These are phyloP conservation scores for Chionis minor DNA, from an alignment of 2,113 vertebrate genomes.

Conservation along the genomic window DNA sequence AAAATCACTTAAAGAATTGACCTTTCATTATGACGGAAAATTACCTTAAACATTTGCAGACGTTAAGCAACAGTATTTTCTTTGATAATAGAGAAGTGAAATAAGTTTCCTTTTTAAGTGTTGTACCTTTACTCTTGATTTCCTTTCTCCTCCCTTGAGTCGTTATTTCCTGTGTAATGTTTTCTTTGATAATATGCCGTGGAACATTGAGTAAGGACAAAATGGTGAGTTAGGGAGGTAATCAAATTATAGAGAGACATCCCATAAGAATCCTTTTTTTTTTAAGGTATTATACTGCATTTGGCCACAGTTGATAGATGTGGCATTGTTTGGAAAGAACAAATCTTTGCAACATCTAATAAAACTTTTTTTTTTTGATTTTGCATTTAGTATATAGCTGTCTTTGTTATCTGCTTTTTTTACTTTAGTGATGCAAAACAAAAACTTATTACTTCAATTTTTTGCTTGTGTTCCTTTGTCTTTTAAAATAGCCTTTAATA, in stretches of 20 bases:
- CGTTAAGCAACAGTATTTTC: not conserved
- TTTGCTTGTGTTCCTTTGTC: not conserved
- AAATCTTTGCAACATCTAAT: not conserved
- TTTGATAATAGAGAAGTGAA: slow-evolving; percentile 23
- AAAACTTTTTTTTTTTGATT: not conserved
- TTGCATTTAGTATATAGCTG: not conserved
- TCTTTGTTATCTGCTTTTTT: not conserved
- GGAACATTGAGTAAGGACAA: slow-evolving; percentile 6
- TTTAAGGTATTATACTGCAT: not conserved
- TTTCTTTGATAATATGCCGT: slow-evolving; percentile 31
- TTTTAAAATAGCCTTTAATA: not conserved
- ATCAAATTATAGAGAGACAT: not conserved
- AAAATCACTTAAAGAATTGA: not conserved
- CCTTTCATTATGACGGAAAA: slow-evolving; percentile 31
- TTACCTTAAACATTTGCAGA: slow-evolving; percentile 18
- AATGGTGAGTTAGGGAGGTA: not conserved
- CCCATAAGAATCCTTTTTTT: not conserved
- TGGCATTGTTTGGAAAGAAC: not conserved
- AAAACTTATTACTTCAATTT: not conserved
- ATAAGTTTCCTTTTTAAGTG: slow-evolving; percentile 10
- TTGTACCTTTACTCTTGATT: slow-evolving; percentile 25
- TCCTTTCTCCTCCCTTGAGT: slow-evolving; percentile 6
- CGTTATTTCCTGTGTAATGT: slow-evolving; percentile 6
- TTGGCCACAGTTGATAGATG: not conserved
- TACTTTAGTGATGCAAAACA: not conserved